These are phyloP conservation scores for Ceratothoa steindachneri DNA, from an alignment of 2,888 invertebrate species.

Conservation along the genomic window DNA sequence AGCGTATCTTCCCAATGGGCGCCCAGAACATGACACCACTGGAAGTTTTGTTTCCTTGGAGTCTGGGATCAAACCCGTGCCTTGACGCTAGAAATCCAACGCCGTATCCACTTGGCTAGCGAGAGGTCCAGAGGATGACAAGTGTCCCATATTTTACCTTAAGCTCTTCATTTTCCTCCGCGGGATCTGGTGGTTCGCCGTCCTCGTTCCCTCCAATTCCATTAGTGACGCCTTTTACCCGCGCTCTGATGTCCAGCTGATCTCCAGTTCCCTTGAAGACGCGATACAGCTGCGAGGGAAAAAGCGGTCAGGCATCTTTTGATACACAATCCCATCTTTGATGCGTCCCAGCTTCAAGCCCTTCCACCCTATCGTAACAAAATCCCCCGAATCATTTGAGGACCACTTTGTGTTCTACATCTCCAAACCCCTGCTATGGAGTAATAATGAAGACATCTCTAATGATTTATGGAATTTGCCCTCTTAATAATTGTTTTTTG, in stretches of 20 bases:
- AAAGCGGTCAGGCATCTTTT: neutral
- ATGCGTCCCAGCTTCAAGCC: neutral
- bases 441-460: too few relatives aligned
- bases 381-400: neutral
- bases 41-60: too few relatives aligned
- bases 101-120: too few relatives aligned
- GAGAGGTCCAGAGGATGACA: too few relatives aligned
- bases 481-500: too few relatives aligned
- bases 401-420: too few relatives aligned
- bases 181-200: conserved; percentile 78
- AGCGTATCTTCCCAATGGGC: too few relatives aligned
- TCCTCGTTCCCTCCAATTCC: conserved; percentile 73
- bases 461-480: too few relatives aligned
- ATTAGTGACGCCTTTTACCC: conserved; percentile 75
- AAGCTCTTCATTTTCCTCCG: conserved; percentile 84
- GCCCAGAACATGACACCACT: too few relatives aligned
- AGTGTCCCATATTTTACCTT: conserved; percentile 61
- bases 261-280: conserved; percentile 81
- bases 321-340: neutral
- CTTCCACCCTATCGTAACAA: neutral
- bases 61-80: too few relatives aligned
- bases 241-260: conserved; percentile 80
- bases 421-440: too few relatives aligned
- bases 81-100: too few relatives aligned
- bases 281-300: conserved; percentile 64